A percentile compares a stretch with the other conserved stretches of the same genome.
Evolutionary conservation across 2,797 vertebrate genomes (phyloP).

Genomic region (Pogoniulus pusillus): DNA sequence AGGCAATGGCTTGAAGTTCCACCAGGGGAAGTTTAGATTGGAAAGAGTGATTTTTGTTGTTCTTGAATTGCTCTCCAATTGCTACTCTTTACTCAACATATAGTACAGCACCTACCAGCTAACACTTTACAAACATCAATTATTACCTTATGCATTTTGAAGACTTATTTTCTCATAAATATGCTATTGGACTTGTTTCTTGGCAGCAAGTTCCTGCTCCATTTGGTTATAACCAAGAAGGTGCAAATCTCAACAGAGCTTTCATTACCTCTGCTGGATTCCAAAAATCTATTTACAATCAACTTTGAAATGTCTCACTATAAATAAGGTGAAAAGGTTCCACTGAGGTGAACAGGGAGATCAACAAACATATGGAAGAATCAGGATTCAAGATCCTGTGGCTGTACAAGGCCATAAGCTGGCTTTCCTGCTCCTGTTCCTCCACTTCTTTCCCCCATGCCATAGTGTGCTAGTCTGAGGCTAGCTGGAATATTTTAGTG

Average conservation of each 20-base stretch:
- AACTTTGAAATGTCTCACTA: background rate
- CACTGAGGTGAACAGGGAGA: background rate
- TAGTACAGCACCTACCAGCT: background rate
- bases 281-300: background rate
- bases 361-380: background rate
- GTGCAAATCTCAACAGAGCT: background rate
- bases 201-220: background rate
- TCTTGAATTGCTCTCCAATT: background rate
- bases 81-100: background rate
- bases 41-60: background rate
- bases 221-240: background rate
- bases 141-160: background rate
- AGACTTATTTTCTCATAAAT: background rate
- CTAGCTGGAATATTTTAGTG: too few species aligned
- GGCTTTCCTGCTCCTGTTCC: background rate
- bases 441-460: background rate
- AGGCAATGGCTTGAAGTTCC: too few species aligned
- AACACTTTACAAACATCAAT: background rate
- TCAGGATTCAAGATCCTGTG: background rate
- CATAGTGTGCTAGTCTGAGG: too few species aligned
- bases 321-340: background rate
- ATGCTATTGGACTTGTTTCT: fast-evolving
- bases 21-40: too few species aligned
- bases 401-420: background rate
- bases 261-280: background rate